Evolutionary conservation across 2,113 vertebrate genomes (phyloP).

Genomic region (Fukomys damarensis): DNA sequence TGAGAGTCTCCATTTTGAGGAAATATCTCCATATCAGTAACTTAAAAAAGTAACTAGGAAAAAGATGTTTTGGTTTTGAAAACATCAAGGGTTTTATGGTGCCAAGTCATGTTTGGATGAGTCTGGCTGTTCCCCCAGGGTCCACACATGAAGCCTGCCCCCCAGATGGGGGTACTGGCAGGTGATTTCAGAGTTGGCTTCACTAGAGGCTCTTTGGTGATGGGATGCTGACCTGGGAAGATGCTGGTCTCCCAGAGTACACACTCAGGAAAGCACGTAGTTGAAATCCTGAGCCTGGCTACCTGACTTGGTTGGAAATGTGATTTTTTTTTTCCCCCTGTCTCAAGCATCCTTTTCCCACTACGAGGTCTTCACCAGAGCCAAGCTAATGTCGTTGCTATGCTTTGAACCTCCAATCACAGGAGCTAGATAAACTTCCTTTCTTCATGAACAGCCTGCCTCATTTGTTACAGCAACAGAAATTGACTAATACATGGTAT

Average conservation of each 20-base stretch:
- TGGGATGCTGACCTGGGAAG: background rate
- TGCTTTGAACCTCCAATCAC: background rate
- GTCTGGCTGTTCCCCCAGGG: background rate
- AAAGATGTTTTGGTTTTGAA: background rate
- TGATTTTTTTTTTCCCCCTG: background rate
- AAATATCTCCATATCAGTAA: background rate
- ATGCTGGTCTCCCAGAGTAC: background rate
- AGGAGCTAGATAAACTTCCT: background rate
- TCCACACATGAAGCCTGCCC: background rate
- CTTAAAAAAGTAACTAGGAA: background rate
- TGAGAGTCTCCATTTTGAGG: background rate
- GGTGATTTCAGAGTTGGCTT: background rate
- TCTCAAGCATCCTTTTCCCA: background rate
- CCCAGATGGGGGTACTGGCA: background rate
- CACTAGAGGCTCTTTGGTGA: background rate
- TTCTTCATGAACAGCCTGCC: background rate
- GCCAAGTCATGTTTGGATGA: background rate
- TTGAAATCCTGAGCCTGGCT: background rate
- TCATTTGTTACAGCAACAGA: background rate
- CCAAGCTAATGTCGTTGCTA: no score
- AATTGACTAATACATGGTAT: background rate
- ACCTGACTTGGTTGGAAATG: background rate
- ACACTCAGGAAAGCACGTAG: background rate
- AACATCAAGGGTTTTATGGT: conserved; percentile 11
- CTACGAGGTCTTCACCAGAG: no score